Conservation (phyloP, 2,888 invertebrate genomes). For the Cylindroiulus punctatus region DNA sequence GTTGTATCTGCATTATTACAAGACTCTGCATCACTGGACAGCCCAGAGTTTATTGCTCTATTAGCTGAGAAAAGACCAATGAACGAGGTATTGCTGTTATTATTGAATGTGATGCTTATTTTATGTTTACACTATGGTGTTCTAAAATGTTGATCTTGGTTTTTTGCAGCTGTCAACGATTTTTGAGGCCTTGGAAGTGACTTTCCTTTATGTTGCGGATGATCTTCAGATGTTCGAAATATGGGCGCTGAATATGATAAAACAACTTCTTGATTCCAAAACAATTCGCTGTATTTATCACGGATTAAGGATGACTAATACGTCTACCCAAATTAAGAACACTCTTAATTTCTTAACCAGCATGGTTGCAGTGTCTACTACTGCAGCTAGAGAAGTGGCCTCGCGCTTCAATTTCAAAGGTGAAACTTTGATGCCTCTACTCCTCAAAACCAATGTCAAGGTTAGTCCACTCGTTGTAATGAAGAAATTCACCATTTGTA, state of each 20-base stretch:
- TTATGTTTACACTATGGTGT: background rate
- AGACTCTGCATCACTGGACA: slow-evolving; percentile 14
- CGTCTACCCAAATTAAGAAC: slow-evolving; percentile 17
- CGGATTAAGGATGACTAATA: background rate
- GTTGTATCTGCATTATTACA: slow-evolving; percentile 39
- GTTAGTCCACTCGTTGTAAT: no score
- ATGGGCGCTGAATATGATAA: slow-evolving; percentile 44
- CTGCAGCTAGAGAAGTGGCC: background rate
- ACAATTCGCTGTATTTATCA: background rate
- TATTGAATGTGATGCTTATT: background rate
- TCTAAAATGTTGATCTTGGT: background rate
- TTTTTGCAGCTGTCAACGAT: slow-evolving; percentile 16
- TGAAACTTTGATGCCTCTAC: slow-evolving; percentile 4
- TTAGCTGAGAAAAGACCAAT: slow-evolving; percentile 14
- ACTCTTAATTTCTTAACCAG: slow-evolving; percentile 48
- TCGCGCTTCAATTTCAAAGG: slow-evolving; percentile 26
- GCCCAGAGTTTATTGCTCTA: slow-evolving; percentile 24
- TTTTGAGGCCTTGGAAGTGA: slow-evolving; percentile 32
- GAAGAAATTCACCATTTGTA: no score
- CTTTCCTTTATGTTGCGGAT: slow-evolving; percentile 39
- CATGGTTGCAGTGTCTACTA: slow-evolving; percentile 22
- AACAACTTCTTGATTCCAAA: slow-evolving; percentile 36
- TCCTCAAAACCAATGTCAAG: background rate
- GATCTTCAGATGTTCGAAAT: background rate
- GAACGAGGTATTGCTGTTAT: background rate